phyloP scores from a whole-genome alignment of 2,888 invertebrate genomes.

The Brenthis daphne region DNA sequence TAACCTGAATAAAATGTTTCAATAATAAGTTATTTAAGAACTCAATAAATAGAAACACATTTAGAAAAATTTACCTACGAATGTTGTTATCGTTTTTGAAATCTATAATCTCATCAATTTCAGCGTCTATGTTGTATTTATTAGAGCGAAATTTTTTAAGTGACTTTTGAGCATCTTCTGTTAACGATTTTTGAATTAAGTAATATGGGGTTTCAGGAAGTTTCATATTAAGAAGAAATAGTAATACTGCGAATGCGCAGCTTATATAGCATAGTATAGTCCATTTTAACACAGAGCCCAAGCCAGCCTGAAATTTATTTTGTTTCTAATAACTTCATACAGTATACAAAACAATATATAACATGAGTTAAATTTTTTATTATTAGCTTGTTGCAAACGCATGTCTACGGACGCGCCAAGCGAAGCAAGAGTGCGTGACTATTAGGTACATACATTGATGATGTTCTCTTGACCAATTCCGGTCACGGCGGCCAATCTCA shows the following conservation, averaged over 20 bases:
- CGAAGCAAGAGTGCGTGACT: neutral
- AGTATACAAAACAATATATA: neutral
- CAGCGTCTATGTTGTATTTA: constrained; percentile 49
- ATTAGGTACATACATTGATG: neutral
- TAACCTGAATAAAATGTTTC: constrained; percentile 44
- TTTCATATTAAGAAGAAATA: constrained; percentile 45
- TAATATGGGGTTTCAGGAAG: constrained; percentile 65
- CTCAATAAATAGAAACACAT: neutral
- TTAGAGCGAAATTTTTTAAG: constrained; percentile 52
- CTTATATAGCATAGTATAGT: constrained; percentile 47
- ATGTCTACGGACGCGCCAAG: neutral
- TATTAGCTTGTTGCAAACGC: no score
- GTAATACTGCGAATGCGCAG: constrained; percentile 40
- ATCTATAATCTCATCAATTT: constrained; percentile 54
- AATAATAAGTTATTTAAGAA: neutral
- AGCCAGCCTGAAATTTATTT: constrained; percentile 50
- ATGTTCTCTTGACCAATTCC: no score
- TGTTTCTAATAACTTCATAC: neutral
- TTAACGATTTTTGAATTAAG: constrained; percentile 46
- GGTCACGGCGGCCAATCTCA: no score
- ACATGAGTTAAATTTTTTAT: no score
- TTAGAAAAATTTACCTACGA: constrained; percentile 50
- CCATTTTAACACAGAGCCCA: constrained; percentile 55
- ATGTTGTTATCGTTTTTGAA: constrained; percentile 58
- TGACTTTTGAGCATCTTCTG: constrained; percentile 40